Evolutionary conservation across 2,113 vertebrate genomes (phyloP), one percentile per base, ranked within the genome.

Genomic region (Pao palembangensis): DNA sequence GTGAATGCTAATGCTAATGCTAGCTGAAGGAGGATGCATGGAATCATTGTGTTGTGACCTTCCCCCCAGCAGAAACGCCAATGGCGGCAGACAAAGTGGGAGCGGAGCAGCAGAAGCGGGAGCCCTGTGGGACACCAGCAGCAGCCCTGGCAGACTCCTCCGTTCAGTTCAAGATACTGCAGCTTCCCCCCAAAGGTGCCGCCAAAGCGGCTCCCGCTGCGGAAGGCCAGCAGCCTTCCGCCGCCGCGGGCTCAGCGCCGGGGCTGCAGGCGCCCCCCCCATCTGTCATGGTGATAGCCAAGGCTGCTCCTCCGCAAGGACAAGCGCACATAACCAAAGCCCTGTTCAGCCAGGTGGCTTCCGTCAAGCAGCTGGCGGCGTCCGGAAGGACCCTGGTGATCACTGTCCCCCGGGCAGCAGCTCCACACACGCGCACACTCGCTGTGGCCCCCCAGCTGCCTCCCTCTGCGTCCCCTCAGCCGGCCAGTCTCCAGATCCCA

Each of bases 401-500:
- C 57, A 53, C 85, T 12, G 74, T 90, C 3, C 88, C 89, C 0
- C 73, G 82, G 78, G 51, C 88, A 51, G 61, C 90, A 0, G 60
- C 84, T 15, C 71, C 90, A 7, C 90, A 85, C 60, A 60, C 88
- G 6, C 90, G 84, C 60, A 60, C 88, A 0, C 81, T 84, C 23
- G 46, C 81, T 0, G 73, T 92, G 64, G 47, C 82, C 38, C 60
- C 82, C 5, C 88, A 88, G 50, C 63, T 83, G 10, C 78, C 88
- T 10, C 85, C 61, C 55, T 58, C 89, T 0, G 49, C 89, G 1
- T 68, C 92, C 2, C 61, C 94, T 2, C 93, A 91, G 59, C 54
- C 94, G 19, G 87, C 93, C 10, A 94, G 92, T 71, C 82, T 98
- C 60, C 94, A 96, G 75, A 92, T 97, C 48, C 93, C 94, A 16